Percentiles rank a stretch among this genome's conserved stretches.
Conservation (phyloP, 2,888 invertebrate genomes). For the Apamea monoglypha region DNA sequence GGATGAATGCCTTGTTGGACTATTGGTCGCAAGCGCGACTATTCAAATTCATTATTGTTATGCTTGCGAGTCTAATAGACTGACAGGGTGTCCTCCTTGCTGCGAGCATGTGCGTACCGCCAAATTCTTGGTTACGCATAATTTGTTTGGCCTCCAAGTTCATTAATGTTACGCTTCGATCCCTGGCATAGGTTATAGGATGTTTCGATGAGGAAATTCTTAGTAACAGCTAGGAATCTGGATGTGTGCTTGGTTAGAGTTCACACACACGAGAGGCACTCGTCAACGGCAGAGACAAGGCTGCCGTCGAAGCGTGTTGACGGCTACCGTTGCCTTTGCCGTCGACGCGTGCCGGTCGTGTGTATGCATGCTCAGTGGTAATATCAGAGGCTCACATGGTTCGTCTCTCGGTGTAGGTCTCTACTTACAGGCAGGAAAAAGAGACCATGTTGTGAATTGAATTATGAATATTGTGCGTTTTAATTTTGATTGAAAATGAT, state of each 20-base stretch:
- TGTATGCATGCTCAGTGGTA: not conserved
- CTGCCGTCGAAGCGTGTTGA: too few species aligned
- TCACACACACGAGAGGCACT: too few species aligned
- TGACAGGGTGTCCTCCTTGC: not conserved
- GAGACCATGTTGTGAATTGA: not conserved
- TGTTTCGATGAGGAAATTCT: not conserved
- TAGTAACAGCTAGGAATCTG: not conserved
- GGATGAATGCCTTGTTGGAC: not conserved
- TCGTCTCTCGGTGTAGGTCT: not conserved
- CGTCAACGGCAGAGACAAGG: too few species aligned
- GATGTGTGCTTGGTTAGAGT: not conserved
- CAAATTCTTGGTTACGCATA: not conserved
- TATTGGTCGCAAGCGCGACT: not conserved
- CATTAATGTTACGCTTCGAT: not conserved
- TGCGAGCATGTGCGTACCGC: not conserved
- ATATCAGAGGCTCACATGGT: too few species aligned
- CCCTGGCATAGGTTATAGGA: not conserved
- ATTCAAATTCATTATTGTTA: not conserved
- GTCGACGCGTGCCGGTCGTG: too few species aligned
- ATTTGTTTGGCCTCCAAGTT: not conserved
- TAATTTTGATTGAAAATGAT: not conserved
- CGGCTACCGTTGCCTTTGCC: too few species aligned
- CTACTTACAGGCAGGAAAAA: not conserved
- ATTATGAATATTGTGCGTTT: not conserved
- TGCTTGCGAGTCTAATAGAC: not conserved